Evolutionary conservation across 2,113 vertebrate genomes (phyloP), one percentile per base, ranked within the genome.

Genomic region (Nothoprocta perdicaria): DNA sequence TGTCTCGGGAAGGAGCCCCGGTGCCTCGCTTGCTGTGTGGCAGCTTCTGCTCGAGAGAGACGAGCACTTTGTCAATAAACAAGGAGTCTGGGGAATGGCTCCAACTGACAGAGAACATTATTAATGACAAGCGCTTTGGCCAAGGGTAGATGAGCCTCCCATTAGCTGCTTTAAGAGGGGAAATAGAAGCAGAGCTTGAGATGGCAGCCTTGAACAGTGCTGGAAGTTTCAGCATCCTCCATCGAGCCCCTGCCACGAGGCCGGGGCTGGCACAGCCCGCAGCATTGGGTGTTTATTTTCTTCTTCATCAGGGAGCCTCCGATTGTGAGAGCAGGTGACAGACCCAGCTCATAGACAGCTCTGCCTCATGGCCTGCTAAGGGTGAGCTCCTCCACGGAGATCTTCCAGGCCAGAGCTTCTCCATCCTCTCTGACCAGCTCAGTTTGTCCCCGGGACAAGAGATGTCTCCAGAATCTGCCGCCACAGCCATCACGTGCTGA

Each of bases 41-140:
- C 94, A 96, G 79, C 79, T 89, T 93, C 89, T 96, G 84, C 91
- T 95, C 87, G 71, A 92, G 87, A 91, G 87, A 91, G 89, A 92
- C 95, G 94, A 92, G 72, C 68, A 53, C 52, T 92, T 78, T 0
- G 23, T 96, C 92, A 95, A 89, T 93, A 96, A 96, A 93, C 92
- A 95, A 86, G 96, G 87, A 94, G 87, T 87, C 92, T 65, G 69
- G 86, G 82, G 95, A 88, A 93, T 19, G 79, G 79, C 87, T 95
- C 57, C 82, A 74, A 69, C 65, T 94, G 92, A 85, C 95, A 91
- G 87, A 81, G 79, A 53, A 80, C 35, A 6, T 94, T 94, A 94
- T 95, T 92, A 94, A 94, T 2, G 16, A 85, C 82, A 6, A 1
- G 43, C 52, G 22, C 55, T 78, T 80, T 67, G 78, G 52, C 38